Evolutionary conservation across 2,113 vertebrate genomes (phyloP), one percentile per base, ranked within the genome.

Genomic region (Hippocampus abdominalis): DNA sequence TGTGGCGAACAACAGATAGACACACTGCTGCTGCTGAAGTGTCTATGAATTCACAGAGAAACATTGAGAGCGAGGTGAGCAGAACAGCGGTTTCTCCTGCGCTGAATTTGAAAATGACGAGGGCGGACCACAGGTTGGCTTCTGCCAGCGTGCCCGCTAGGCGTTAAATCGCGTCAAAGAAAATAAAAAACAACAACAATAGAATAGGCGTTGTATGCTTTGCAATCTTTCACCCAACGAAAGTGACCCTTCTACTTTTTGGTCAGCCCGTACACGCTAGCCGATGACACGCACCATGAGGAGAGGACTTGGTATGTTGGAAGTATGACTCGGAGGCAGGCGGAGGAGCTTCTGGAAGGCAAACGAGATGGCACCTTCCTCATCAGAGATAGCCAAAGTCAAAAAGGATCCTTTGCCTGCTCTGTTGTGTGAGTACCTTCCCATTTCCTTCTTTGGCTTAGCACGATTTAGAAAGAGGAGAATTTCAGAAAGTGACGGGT

Each of bases 321-420:
- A 21, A 94, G 93, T 74, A 98, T 98, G 90, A 96, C 94, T 71
- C 91, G 97, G 54, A 94, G 85, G 80, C 95, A 98, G 87, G 97
- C 97, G 0, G 96, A 99, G 82, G 96, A 93, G 69, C 87, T 99
- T 3, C 79, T 99, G 25, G 91, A 91, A 3, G 97, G 96, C 72
- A 95, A 93, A 60, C 88, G 93, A n/a, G 95, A 99, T 4, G 97
- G 97, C 80, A 98, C 97, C 53, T 98, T 99, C 85, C 92, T 99
- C 1, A 95, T 99, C 77, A 93, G 97, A 83, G 96, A 98, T 80
- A 98, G 97, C 88, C 98, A 97, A 86, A 96, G 87, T 69, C 88
- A 98, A 76, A 92, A 91, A 72, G 97, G 97, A 78, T 98, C 95
- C 79, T 98, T 95, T 1, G 97, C 97, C 87, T 98, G 97, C 90